These are phyloP conservation scores for Octonoba sinensis DNA, from an alignment of 2,888 invertebrate genomes.

Conservation along the genomic window DNA sequence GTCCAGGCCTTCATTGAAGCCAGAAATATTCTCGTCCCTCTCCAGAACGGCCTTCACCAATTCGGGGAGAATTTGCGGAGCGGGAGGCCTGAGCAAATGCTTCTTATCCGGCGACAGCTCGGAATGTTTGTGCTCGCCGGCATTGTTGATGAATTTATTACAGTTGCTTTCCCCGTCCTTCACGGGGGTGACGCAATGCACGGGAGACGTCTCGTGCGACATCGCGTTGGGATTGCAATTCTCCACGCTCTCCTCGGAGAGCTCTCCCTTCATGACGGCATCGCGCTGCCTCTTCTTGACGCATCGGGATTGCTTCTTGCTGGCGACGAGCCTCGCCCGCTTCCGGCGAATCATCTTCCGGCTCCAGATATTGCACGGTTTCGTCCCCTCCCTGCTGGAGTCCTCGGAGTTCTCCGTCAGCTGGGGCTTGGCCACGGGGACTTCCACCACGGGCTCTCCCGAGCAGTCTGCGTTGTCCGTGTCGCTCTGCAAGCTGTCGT, in stretches of 20 bases:
- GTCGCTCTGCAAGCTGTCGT: slow-evolving; percentile 67
- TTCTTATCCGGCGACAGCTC: slow-evolving; percentile 32
- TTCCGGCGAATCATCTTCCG: slow-evolving; percentile 54
- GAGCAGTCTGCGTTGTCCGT: slow-evolving; percentile 58
- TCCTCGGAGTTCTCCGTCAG: slow-evolving; percentile 53
- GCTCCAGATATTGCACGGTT: slow-evolving; percentile 59
- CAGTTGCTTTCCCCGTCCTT: slow-evolving; percentile 20
- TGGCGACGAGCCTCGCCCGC: slow-evolving; percentile 25
- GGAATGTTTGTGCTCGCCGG: slow-evolving; percentile 17
- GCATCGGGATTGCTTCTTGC: slow-evolving; percentile 12
- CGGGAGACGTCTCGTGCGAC: slow-evolving; percentile 12
- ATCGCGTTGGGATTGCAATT: slow-evolving; percentile 33
- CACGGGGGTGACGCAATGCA: slow-evolving; percentile 23
- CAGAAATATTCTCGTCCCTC: slow-evolving; percentile 46
- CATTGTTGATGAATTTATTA: slow-evolving; percentile 20
- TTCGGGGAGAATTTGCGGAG: slow-evolving; percentile 47
- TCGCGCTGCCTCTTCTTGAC: slow-evolving; percentile 31
- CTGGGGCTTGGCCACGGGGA: slow-evolving; percentile 13
- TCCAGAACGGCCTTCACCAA: slow-evolving; percentile 61
- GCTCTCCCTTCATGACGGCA: slow-evolving; percentile 31
- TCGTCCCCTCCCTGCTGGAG: slow-evolving; percentile 61
- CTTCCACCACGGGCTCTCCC: slow-evolving; percentile 25
- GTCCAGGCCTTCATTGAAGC: slow-evolving; percentile 59
- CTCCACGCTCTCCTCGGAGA: slow-evolving; percentile 59
- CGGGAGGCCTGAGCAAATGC: slow-evolving; percentile 14